Evolutionary conservation across 1,140 invertebrate species (phyloP).

Genomic region (Panagrolaimus sp.): DNA sequence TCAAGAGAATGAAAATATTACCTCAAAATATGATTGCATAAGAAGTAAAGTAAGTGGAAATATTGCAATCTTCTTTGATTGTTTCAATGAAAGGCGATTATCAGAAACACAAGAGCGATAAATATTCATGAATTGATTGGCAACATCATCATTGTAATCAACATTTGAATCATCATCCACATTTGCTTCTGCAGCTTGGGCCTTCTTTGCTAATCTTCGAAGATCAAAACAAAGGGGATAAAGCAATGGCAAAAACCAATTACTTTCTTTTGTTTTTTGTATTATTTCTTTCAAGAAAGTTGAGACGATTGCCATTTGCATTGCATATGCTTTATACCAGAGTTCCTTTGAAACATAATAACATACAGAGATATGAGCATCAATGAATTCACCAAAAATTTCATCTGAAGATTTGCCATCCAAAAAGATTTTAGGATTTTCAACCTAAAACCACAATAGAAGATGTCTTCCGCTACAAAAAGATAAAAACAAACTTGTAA

Average conservation of each 20-base stretch:
- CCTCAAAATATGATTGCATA: slow-evolving; percentile 10
- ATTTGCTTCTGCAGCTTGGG: neutral
- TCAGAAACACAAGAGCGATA: neutral
- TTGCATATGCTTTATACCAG: neutral
- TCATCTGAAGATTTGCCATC: neutral
- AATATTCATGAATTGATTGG: neutral
- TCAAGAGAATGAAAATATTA: neutral
- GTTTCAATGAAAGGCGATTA: neutral
- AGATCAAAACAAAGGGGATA: slow-evolving; percentile 1
- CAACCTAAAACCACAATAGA: neutral
- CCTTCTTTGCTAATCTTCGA: neutral
- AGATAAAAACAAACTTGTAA: neutral
- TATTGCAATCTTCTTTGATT: slow-evolving; percentile 7
- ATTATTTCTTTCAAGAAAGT: neutral
- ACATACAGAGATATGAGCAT: neutral
- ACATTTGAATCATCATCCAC: neutral
- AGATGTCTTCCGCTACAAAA: neutral
- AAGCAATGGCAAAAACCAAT: neutral
- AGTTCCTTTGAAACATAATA: neutral
- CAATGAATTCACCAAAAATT: slow-evolving; percentile 1
- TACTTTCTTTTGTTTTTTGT: neutral
- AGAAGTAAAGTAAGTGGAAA: slow-evolving; percentile 2
- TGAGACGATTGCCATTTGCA: neutral
- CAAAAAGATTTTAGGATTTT: neutral
- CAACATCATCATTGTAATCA: slow-evolving; percentile 1